Base-by-base conservation (phyloP, 1,140 invertebrate genomes). In the Drosophila kanapiae region DNA sequence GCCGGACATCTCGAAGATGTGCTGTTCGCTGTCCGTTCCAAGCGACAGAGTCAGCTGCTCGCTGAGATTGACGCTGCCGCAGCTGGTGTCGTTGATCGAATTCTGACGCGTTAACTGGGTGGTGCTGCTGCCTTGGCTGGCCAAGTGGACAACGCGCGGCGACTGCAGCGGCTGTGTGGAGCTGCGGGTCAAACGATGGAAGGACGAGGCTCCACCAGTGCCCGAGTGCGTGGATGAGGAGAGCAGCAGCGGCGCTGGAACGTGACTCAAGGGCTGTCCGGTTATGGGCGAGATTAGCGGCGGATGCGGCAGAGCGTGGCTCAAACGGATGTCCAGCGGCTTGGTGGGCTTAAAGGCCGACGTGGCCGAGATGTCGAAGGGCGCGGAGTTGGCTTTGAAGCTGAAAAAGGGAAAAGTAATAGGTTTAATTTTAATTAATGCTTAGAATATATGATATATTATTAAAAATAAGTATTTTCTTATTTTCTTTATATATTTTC, bases 1-100 rank as follows among this genome's bases (percentile, higher is more conserved):
- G 37, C 91, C 88, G 63, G 91, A 92, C 91, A 92, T 92, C 57
- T 92, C 91, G 31, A 92, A 92, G 57, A 92, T 91, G 69, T 85
- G 82, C 56, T 85, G 82, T 47, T 91, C 91, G 29, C 68, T 78
- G 58, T 91, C 90, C 57, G 75, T 80, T 49, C 84, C 87, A 63
- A 82, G 62, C 5, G 86, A 90, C 13, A 91, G 63, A 10, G 74
- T 81, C 18, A 83, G 37, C 35, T 91, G 88, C 58, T 91, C 85
- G 62, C 80, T 81, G 23, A 85, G 72, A 51, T 63, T 87, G 49
- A 62, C 68, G 67, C 78, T 85, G 59, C 75, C 35, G 49, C n/a
- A 33, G 53, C 53, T 56, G 35, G 53, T 90, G 51, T 84, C 82
- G 65, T 74, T 91, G 33, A 72, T 48, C 33, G 83, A 87, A 5